Evolutionary conservation across 1,140 invertebrate species (phyloP), one percentile per base, ranked within the genome.

Genomic region (Drosophila eugracilis): DNA sequence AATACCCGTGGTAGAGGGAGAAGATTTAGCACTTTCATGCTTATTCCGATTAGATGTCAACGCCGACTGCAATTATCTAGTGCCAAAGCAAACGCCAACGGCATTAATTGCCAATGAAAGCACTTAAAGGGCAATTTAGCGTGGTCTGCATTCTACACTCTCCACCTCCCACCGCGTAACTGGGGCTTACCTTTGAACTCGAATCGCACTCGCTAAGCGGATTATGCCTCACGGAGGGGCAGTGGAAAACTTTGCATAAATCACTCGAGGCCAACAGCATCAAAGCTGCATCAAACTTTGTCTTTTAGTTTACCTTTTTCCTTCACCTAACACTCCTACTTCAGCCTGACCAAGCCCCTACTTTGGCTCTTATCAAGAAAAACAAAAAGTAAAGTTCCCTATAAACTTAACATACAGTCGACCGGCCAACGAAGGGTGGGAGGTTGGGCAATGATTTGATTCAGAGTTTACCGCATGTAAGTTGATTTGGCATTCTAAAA

Each of bases 51-150:
- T 88, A 81, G 67, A 48, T 74, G 69, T 74, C 80, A 49, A 66
- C 59, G 74, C 59, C 63, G 65, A 50, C 59, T 75, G 73, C 77
- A 88, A 86, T 88, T 81, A 81, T 42, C 74, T 69, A 65, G 54
- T 39, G 84, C 66, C 75, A 88, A 88, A 70, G 78, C 57, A 52
- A 77, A 57, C 21, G 65, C 59, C 41, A 65, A 63, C 67, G 73
- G 67, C 77, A 86, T 80, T 85, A 86, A 86, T 85, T 85, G 81
- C 58, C 74, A 71, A 88, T 81, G 70, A 88, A 78, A 69, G 67
- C 83, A 88, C 83, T 85, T 88, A 81, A 75, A 88, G 69, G 58
- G 62, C 63, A 88, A 88, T 85, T 85, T 86, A 85, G 42, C 62
- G 55, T 52, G 52, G 45, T 48, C 54, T 30, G 15, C 14, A 15